phyloP scores from a whole-genome alignment of 2,888 invertebrate species.

The Ecliptopera silaceata region DNA sequence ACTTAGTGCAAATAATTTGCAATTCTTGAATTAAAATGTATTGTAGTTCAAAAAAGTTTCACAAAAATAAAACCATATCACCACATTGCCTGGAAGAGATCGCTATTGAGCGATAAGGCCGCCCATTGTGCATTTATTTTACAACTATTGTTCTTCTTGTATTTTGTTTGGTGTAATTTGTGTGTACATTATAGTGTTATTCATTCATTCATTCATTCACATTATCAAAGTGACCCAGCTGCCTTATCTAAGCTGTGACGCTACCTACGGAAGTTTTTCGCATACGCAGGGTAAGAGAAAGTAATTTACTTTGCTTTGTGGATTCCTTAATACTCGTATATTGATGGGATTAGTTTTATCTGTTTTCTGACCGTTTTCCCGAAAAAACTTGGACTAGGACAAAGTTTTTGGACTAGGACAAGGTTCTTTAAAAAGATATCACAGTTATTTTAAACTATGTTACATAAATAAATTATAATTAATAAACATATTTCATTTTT shows the following conservation, averaged over 20 bases:
- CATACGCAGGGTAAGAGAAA: conserved; percentile 38
- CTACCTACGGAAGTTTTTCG: conserved; percentile 41
- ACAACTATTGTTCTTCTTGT: too few relatives aligned
- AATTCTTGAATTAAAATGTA: too few relatives aligned
- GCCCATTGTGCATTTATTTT: too few relatives aligned
- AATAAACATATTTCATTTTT: too few relatives aligned
- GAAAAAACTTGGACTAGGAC: conserved; percentile 20
- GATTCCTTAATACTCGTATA: conserved; percentile 37
- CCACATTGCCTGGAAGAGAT: too few relatives aligned
- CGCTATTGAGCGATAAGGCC: too few relatives aligned
- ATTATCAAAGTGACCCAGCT: background rate
- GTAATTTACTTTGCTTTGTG: conserved; percentile 41
- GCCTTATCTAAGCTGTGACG: background rate
- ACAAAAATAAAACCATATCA: too few relatives aligned
- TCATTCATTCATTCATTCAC: background rate
- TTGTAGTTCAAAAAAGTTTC: too few relatives aligned
- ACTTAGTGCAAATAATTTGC: too few relatives aligned
- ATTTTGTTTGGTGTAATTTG: too few relatives aligned
- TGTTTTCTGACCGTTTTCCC: conserved; percentile 30
- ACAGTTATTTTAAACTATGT: background rate
- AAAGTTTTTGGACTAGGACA: background rate
- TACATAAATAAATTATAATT: too few relatives aligned
- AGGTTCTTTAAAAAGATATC: background rate
- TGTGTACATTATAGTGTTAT: too few relatives aligned
- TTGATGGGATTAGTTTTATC: conserved; percentile 40